phyloP scores from a whole-genome alignment of 35 echinoderm and acorn worm genomes.

The Apostichopus parvimensis region DNA sequence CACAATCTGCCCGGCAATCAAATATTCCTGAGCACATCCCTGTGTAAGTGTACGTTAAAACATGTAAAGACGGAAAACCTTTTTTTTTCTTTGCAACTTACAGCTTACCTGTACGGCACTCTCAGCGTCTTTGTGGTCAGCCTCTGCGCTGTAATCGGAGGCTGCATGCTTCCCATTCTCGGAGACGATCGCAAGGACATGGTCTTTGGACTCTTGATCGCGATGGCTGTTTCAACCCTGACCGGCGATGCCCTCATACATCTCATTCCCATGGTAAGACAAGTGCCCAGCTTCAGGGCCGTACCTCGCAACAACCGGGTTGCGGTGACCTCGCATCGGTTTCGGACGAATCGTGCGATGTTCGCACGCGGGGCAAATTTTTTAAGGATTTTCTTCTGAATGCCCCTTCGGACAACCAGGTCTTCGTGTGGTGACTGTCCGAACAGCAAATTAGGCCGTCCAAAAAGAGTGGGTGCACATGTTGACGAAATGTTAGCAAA shows the following conservation, averaged over 20 bases:
- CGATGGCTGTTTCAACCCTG: constrained; percentile 30
- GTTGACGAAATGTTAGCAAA: too few species aligned
- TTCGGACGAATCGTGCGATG: too few species aligned
- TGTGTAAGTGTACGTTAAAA: background rate
- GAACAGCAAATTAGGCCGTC: too few species aligned
- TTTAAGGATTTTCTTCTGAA: too few species aligned
- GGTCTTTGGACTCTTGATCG: background rate
- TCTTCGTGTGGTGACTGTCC: too few species aligned
- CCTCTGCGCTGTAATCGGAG: constrained; percentile 25
- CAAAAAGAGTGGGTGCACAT: too few species aligned
- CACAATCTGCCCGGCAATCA: too few species aligned
- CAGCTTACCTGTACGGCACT: constrained; percentile 28
- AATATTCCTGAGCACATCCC: too few species aligned
- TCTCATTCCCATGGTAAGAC: constrained; percentile 49
- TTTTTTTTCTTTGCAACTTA: background rate
- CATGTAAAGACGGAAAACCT: background rate
- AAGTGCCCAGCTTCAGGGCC: background rate
- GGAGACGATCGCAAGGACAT: background rate
- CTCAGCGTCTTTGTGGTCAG: constrained; percentile 38
- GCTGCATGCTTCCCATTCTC: constrained; percentile 6
- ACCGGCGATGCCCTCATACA: constrained; percentile 37
- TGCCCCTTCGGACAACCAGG: too few species aligned
- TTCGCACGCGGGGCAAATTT: too few species aligned
- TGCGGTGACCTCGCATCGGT: too few species aligned
- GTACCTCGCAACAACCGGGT: too few species aligned